These are phyloP conservation scores for Gallinago solitaria DNA, from an alignment of 2,797 vertebrate species.

Conservation along the genomic window DNA sequence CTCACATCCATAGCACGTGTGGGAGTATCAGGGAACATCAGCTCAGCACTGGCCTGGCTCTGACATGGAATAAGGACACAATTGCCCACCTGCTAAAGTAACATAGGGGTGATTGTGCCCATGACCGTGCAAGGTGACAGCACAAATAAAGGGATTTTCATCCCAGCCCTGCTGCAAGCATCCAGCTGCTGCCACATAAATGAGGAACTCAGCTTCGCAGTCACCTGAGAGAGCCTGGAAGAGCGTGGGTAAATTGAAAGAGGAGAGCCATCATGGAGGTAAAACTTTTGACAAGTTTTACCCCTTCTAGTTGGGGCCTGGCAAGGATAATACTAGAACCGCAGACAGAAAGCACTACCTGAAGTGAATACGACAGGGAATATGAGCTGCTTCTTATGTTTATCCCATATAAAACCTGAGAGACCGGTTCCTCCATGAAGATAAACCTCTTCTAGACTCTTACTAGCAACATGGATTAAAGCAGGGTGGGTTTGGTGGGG, in stretches of 20 bases:
- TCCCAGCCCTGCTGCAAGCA: neutral
- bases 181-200: neutral
- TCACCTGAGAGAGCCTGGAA: neutral
- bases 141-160: neutral
- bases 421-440: neutral
- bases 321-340: neutral
- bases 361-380: neutral
- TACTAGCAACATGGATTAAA: neutral
- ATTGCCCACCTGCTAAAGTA: neutral
- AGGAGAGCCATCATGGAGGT: neutral
- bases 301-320: neutral
- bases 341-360: neutral
- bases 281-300: neutral
- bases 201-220: neutral
- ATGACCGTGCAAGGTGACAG: neutral
- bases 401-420: neutral
- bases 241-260: neutral
- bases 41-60: neutral
- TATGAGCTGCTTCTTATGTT: neutral
- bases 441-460: neutral
- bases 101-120: rapidly evolving
- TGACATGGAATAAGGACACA: rapidly evolving
- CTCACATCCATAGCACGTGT: rapidly evolving
- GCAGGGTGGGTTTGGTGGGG: no score
- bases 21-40: neutral